A percentile compares a stretch with the other conserved stretches of the same genome.
These are phyloP conservation scores for Epirrita christyi DNA, from an alignment of 2,888 invertebrate genomes.

Conservation along the genomic window DNA sequence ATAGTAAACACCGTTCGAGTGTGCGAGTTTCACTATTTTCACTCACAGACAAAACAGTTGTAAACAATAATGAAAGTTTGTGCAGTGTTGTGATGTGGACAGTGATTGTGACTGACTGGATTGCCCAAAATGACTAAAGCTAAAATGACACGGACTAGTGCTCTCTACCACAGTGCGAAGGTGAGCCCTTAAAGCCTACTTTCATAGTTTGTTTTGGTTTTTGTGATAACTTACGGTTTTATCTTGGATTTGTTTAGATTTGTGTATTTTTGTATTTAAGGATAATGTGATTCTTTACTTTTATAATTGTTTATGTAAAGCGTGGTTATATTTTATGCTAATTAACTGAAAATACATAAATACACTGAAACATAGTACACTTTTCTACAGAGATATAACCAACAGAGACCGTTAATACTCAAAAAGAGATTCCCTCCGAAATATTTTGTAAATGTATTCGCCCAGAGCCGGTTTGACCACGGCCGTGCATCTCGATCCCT, in stretches of 20 bases:
- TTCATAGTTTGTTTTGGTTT: slow-evolving; percentile 38
- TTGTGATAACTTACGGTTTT: slow-evolving; percentile 16
- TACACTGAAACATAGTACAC: not conserved
- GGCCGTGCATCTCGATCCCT: slow-evolving; percentile 69
- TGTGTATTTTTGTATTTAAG: not conserved
- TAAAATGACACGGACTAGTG: slow-evolving; percentile 83
- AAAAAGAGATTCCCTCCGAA: slow-evolving; percentile 41
- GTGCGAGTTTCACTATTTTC: slow-evolving; percentile 59
- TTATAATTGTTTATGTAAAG: not conserved
- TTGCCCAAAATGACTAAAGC: slow-evolving; percentile 84
- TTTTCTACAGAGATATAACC: not conserved
- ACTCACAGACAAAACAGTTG: slow-evolving; percentile 58
- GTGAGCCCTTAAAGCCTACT: slow-evolving; percentile 73
- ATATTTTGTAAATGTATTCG: slow-evolving; percentile 52
- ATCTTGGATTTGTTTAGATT: not conserved
- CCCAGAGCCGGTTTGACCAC: slow-evolving; percentile 60
- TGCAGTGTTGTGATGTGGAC: slow-evolving; percentile 66
- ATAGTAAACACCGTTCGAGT: slow-evolving; percentile 74
- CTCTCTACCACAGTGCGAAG: slow-evolving; percentile 91
- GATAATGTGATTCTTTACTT: not conserved
- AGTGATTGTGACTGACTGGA: slow-evolving; percentile 63
- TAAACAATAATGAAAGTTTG: slow-evolving; percentile 62
- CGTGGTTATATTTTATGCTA: not conserved
- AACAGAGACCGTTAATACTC: slow-evolving; percentile 14
- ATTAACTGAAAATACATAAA: not conserved